Conservation (phyloP, 2,797 vertebrate species). For the Urocyon cinereoargenteus region DNA sequence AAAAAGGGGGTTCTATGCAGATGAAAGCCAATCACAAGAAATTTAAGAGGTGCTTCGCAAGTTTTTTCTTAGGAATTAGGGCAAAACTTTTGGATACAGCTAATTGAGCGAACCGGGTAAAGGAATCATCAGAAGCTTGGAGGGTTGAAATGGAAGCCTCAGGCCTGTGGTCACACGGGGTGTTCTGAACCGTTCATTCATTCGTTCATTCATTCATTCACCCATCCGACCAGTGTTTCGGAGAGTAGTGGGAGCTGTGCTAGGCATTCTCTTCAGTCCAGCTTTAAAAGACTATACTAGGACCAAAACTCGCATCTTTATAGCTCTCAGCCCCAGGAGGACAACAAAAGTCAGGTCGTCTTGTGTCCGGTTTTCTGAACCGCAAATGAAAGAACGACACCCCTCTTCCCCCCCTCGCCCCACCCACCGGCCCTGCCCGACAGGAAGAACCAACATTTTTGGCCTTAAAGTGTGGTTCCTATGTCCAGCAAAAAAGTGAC, state of each 20-base stretch:
- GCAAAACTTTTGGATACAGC: slow-evolving; percentile 79
- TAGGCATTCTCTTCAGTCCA: not conserved
- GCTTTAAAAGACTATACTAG: not conserved
- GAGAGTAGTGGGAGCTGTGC: not conserved
- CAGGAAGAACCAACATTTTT: not conserved
- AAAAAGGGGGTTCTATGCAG: slow-evolving; percentile 86
- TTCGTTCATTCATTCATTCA: not conserved
- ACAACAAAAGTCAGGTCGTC: not conserved
- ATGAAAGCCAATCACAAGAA: slow-evolving; percentile 87
- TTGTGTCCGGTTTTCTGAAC: not conserved
- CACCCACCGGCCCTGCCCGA: not conserved
- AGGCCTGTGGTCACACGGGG: not conserved
- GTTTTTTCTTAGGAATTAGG: slow-evolving; percentile 80
- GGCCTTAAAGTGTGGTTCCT: not conserved
- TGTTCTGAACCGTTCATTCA: not conserved
- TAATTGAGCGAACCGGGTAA: slow-evolving; percentile 70
- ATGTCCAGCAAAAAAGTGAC: not conserved
- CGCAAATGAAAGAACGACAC: not conserved
- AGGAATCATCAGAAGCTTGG: slow-evolving; percentile 73
- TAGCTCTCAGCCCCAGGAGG: not conserved
- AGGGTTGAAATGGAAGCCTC: slow-evolving; percentile 21
- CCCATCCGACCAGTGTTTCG: not conserved
- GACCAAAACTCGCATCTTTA: not conserved
- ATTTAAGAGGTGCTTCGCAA: slow-evolving; percentile 83
- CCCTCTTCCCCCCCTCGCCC: fast-evolving